Evolutionary conservation across 2,888 invertebrate species (phyloP), one percentile per base, ranked within the genome.

Genomic region (Drosophila merina): DNA sequence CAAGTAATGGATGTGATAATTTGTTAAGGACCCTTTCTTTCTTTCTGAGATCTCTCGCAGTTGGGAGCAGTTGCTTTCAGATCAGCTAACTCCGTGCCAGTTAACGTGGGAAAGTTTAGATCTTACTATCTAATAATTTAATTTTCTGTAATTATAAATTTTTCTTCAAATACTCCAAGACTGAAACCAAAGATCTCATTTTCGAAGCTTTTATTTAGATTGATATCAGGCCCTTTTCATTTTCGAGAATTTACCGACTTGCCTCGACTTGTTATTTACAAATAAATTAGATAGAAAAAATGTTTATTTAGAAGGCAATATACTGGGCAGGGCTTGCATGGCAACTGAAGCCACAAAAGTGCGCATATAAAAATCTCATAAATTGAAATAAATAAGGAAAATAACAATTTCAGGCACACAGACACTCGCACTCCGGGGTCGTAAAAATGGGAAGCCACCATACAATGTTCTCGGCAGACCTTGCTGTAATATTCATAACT

Each of bases 341-440:
- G 33, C 40, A 63, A 38, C 44, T 70, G 40, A 47, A 52, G 74
- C 81, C 71, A 78, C 74, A 85, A 79, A 81, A 87, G 72, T 72
- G 72, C 62, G 77, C 86, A 87, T 70, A 72, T 87, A 73, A 87
- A 88, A 63, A 76, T 74, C 78, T 77, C 86, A 74, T 88, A 83
- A 88, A 88, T 86, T 88, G 76, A 80, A 88, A 86, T 88, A 83
- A 86, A 88, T 86, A 86, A 83, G 80, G 63, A 83, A 75, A 84
- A 86, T 88, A 88, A 88, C 84, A 72, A 71, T 80, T 86, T 86
- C 84, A 48, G 66, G 63, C 59, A 20, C 72, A 45, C 64, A 49
- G 45, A 68, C 44, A 45, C 42, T 49, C 50, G 49, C 45, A 47
- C 52, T 67, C n/a, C 38, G 40, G 33, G 56, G 56, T 40, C 63